Evolutionary conservation across 2,797 vertebrate species (phyloP).

Genomic region (Takifugu rubripes): DNA sequence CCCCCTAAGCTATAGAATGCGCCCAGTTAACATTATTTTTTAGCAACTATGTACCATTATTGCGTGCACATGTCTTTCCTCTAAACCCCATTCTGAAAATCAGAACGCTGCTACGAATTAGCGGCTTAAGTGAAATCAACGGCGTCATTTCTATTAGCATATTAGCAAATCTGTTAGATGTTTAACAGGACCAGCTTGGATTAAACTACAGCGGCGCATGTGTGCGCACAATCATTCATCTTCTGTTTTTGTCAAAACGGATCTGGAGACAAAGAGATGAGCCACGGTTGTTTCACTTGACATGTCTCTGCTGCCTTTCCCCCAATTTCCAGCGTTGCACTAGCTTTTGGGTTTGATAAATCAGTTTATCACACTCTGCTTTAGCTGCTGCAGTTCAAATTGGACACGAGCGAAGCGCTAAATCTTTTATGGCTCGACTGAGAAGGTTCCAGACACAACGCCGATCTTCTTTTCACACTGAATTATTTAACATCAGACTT

Average conservation of each 20-base stretch:
- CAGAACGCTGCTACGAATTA: constrained; percentile 25
- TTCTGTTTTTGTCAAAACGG: constrained; percentile 2
- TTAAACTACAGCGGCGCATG: constrained; percentile 19
- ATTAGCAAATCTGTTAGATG: not conserved
- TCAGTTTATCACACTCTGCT: constrained; percentile 6
- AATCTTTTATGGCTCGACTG: constrained; percentile 2
- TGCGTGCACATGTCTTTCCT: constrained; percentile 33
- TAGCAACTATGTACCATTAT: constrained; percentile 27
- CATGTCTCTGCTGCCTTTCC: not conserved
- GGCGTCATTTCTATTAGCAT: constrained; percentile 28
- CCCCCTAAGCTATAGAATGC: constrained; percentile 4
- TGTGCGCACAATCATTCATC: not conserved
- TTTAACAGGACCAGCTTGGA: constrained; percentile 40
- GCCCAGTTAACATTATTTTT: constrained; percentile 33
- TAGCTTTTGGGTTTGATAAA: constrained; percentile 1
- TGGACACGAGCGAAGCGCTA: not conserved
- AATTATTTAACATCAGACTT: constrained; percentile 28
- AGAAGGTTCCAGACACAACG: not conserved
- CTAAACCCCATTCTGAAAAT: constrained; percentile 18
- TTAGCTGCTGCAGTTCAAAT: not conserved
- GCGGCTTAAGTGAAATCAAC: constrained; percentile 29
- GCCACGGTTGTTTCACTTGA: constrained; percentile 5
- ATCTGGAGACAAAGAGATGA: constrained; percentile 3
- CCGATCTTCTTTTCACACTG: constrained; percentile 13
- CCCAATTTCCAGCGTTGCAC: constrained; percentile 1